phyloP scores from a whole-genome alignment of 2,797 vertebrate genomes.

The Leptodactylus fallax region DNA sequence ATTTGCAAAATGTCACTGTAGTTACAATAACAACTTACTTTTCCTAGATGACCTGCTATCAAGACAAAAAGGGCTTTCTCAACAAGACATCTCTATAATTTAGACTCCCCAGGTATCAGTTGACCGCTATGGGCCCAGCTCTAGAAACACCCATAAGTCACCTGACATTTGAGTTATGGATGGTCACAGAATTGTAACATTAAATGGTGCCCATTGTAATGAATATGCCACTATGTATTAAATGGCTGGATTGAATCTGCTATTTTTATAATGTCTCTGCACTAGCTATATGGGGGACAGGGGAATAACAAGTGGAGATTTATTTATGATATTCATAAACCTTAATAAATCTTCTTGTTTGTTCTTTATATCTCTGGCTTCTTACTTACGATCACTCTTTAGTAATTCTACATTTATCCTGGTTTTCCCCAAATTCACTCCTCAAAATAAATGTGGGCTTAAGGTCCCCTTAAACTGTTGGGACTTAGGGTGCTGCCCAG shows the following conservation, averaged over 20 bases:
- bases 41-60: too few relatives aligned
- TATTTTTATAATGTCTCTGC: too few relatives aligned
- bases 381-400: neutral
- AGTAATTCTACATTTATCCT: neutral
- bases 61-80: neutral
- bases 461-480: neutral
- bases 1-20: neutral
- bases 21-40: too few relatives aligned
- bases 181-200: neutral
- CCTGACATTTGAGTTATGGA: neutral
- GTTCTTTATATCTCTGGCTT: neutral
- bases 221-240: neutral
- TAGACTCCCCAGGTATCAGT: neutral
- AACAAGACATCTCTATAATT: neutral
- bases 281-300: too few relatives aligned
- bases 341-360: too few relatives aligned
- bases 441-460: neutral
- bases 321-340: too few relatives aligned
- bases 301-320: too few relatives aligned
- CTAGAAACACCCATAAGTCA: neutral
- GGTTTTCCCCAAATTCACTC: neutral
- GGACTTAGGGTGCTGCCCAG: neutral
- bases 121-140: neutral
- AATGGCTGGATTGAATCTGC: neutral
- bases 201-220: neutral